Percentiles rank a stretch among this genome's conserved stretches.
Evolutionary conservation across 2,888 invertebrate genomes (phyloP).

Genomic region (Dysmachus trigonus): DNA sequence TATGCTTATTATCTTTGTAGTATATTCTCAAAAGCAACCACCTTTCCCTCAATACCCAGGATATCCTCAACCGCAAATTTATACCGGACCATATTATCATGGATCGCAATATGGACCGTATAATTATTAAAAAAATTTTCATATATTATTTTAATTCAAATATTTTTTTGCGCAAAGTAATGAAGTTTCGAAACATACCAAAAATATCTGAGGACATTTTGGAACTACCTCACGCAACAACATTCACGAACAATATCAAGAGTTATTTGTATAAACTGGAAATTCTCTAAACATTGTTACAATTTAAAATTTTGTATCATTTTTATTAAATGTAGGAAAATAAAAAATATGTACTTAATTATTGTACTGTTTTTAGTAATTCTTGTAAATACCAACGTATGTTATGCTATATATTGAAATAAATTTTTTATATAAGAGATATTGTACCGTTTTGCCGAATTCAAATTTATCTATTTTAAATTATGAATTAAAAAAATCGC

Average conservation of each 20-base stretch:
- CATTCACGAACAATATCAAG: background rate
- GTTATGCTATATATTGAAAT: background rate
- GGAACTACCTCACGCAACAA: background rate
- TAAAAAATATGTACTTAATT: background rate
- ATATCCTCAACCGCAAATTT: conserved; percentile 82
- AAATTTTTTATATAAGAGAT: background rate
- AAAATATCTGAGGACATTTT: background rate
- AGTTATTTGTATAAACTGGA: background rate
- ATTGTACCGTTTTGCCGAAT: background rate
- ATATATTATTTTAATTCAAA: background rate
- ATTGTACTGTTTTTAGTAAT: background rate
- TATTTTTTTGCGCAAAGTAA: background rate
- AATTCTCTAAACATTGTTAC: background rate
- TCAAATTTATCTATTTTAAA: background rate
- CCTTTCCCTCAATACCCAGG: conserved; percentile 83
- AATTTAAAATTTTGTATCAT: background rate
- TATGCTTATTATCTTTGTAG: conserved; percentile 62
- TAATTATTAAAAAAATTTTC: conserved; percentile 75
- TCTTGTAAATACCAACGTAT: background rate
- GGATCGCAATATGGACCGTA: conserved; percentile 93
- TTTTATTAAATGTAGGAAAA: background rate
- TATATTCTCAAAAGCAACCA: conserved; percentile 94
- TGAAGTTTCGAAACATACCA: background rate
- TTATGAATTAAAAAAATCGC: background rate
- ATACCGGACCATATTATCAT: conserved; percentile 89